Percentiles rank a stretch among this genome's conserved stretches.
Conservation (phyloP, 1,140 invertebrate genomes). For the Micrasema minimum region DNA sequence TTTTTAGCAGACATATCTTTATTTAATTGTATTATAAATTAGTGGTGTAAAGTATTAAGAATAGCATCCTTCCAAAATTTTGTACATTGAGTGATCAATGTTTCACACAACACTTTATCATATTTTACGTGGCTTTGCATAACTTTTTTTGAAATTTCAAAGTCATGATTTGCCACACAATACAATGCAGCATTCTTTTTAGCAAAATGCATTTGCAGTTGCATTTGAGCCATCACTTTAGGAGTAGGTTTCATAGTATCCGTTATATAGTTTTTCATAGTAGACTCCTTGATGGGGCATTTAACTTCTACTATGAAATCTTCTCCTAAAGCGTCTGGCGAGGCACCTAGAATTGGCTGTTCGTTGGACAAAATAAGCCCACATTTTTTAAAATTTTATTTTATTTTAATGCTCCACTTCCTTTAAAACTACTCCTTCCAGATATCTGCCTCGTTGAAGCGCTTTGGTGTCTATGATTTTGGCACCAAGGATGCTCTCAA, state of each 20-base stretch:
- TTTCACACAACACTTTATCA: neutral
- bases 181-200: constrained; percentile 33
- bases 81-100: neutral
- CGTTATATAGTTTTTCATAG: constrained; percentile 48
- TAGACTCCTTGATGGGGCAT: constrained; percentile 53
- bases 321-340: too few species aligned
- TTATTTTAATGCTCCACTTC: too few species aligned
- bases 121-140: neutral
- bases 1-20: too few species aligned
- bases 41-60: too few species aligned
- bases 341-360: too few species aligned
- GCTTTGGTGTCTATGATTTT: neutral
- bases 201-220: constrained; percentile 56
- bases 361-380: too few species aligned
- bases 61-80: neutral
- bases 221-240: constrained; percentile 55
- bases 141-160: constrained; percentile 3
- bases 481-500: too few species aligned
- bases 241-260: constrained; percentile 44
- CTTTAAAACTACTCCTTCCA: too few species aligned
- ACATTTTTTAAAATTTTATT: too few species aligned
- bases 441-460: neutral
- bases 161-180: constrained; percentile 36
- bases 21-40: too few species aligned
- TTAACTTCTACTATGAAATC: constrained; percentile 57